phyloP scores from a whole-genome alignment of 2,888 invertebrate species.

The Rhingia rostrata region DNA sequence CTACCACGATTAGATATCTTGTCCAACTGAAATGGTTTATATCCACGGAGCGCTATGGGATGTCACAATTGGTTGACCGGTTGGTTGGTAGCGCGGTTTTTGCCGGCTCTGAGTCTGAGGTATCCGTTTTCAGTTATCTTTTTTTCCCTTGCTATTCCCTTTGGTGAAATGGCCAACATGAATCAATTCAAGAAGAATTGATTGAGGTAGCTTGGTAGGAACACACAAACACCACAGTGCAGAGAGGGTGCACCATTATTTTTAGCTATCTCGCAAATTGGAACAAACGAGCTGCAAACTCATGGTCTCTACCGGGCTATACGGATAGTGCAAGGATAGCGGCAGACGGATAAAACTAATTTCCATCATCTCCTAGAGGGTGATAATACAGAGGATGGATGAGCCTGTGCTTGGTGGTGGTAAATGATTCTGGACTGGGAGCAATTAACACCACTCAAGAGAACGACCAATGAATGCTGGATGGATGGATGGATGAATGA shows the following conservation, averaged over 20 bases:
- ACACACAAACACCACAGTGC: slow-evolving; percentile 12
- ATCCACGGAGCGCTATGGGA: slow-evolving; percentile 26
- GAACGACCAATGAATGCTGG: slow-evolving; percentile 50
- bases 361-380: slow-evolving; percentile 44
- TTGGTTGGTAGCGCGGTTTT: background rate
- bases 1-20: slow-evolving; percentile 38
- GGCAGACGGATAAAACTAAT: slow-evolving; percentile 59
- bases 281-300: slow-evolving; percentile 70
- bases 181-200: slow-evolving; percentile 70
- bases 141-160: slow-evolving; percentile 32
- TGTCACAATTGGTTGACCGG: slow-evolving; percentile 53
- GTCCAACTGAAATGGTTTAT: slow-evolving; percentile 41
- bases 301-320: background rate
- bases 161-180: slow-evolving; percentile 51
- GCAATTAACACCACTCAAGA: slow-evolving; percentile 57
- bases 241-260: slow-evolving; percentile 64
- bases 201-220: slow-evolving; percentile 46
- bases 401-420: slow-evolving; percentile 9
- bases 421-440: background rate
- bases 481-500: slow-evolving; percentile 38
- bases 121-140: slow-evolving; percentile 11
- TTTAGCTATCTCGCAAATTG: slow-evolving; percentile 68
- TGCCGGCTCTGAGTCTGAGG: slow-evolving; percentile 10
- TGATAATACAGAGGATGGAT: slow-evolving; percentile 37
- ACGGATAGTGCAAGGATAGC: background rate